Evolutionary conservation across 2,888 invertebrate species (phyloP).

Genomic region (Agonopterix subpropinquella): DNA sequence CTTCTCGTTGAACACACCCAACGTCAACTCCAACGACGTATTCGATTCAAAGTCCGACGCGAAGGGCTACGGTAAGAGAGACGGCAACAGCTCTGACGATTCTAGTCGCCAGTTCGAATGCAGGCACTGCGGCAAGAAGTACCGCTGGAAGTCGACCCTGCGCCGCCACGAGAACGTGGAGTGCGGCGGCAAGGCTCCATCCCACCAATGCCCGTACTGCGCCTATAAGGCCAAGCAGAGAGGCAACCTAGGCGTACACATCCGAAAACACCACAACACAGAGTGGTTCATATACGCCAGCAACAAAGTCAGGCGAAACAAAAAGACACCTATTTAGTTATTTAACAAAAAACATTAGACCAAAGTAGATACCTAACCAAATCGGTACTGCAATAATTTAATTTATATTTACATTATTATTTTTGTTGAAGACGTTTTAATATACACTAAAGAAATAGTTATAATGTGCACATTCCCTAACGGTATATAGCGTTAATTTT

Average conservation of each 20-base stretch:
- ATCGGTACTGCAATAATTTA: constrained; percentile 70
- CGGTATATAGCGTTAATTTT: constrained; percentile 58
- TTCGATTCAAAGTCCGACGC: constrained; percentile 41
- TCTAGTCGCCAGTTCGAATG: constrained; percentile 82
- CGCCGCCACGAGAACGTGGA: constrained; percentile 89
- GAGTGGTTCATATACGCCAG: constrained; percentile 72
- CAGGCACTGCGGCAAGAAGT: constrained; percentile 89
- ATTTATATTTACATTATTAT: constrained; percentile 54
- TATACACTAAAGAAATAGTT: constrained; percentile 61
- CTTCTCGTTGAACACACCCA: constrained; percentile 7
- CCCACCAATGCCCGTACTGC: constrained; percentile 88
- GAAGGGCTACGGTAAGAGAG: constrained; percentile 44
- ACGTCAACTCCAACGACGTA: constrained; percentile 17
- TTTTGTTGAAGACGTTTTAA: constrained; percentile 62
- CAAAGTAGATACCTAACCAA: constrained; percentile 73
- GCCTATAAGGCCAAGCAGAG: constrained; percentile 87
- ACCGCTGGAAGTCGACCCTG: constrained; percentile 91
- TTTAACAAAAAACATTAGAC: constrained; percentile 35
- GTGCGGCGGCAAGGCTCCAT: constrained; percentile 88
- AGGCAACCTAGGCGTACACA: constrained; percentile 88
- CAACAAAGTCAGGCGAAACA: constrained; percentile 65
- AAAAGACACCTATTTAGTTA: constrained; percentile 32
- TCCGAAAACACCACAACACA: constrained; percentile 83
- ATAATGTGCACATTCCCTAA: constrained; percentile 71
- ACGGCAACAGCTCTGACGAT: constrained; percentile 60